Base-by-base conservation (phyloP, 1,140 invertebrate species). In the Drosophila truncata region DNA sequence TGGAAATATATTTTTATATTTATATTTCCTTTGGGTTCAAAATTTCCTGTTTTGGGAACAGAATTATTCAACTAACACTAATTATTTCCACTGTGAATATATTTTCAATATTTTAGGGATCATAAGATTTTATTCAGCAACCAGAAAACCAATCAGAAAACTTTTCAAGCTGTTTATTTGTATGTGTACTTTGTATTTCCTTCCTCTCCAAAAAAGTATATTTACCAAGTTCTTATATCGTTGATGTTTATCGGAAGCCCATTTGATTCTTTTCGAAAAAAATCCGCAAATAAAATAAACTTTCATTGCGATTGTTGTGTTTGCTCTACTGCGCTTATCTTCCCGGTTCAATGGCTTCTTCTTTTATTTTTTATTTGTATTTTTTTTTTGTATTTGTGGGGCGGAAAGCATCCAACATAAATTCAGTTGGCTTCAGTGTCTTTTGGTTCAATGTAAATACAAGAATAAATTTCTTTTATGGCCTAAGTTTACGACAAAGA, bases 401-500 rank as follows among this genome's bases (percentile, higher is more conserved):
- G 47, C 59, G 70, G 42, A 41, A 33, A 41, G 29, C 65, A 67
- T 31, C 25, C 41, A 72, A 72, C 52, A 71, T 65, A 65, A 76
- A 59, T 76, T 76, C 37, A 58, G 42, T 65, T 41, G 60, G 49
- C 60, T 57, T 65, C 39, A 33, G 72, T 49, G 71, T 76, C 71
- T 75, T 46, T 47, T 65, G 20, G 35, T 55, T 75, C 49, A 76
- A 44, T 77, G 61, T 76, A 67, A 77, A 59, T 67, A 77, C 70
- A 37, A 74, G 70, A 75, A 75, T 75, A 75, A 76, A 52, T 73
- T 85, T 77, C 59, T 78, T 87, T 87, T 69, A 87, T 88, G 76
- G 80, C 72, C 63, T 42, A 88, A 87, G 63, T 87, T 87, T 83
- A 87, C 72, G 83, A 87, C 83, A 88, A 83, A 80, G 76, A 59